These are phyloP conservation scores for Diaperis boleti DNA, from an alignment of 2,888 invertebrate genomes.

Conservation along the genomic window DNA sequence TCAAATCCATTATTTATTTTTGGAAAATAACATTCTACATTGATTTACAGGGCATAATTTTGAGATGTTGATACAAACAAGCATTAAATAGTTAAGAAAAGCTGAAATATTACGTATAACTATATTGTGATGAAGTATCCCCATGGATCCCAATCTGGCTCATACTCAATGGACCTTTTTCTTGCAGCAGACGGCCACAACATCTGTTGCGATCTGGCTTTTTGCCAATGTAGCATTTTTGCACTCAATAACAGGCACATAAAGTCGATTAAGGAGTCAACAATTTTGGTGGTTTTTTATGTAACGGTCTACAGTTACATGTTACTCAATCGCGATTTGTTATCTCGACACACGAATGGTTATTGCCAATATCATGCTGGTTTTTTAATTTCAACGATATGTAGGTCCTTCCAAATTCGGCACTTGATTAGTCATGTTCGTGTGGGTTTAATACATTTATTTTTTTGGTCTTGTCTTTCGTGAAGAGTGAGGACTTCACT, in stretches of 20 bases:
- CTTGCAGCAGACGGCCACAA: slow-evolving; percentile 3
- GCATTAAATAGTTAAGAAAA: no score
- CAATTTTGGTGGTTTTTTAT: slow-evolving; percentile 2
- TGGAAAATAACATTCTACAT: no score
- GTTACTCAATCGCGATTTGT: neutral
- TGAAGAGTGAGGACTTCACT: neutral
- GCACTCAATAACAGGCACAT: slow-evolving; percentile 21
- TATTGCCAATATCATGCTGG: neutral
- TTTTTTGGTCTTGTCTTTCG: slow-evolving; percentile 1
- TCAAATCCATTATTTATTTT: no score
- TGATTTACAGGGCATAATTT: no score
- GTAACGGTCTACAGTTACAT: no score
- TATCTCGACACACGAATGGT: no score
- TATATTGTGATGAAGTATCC: no score
- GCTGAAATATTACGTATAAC: no score
- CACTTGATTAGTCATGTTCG: neutral
- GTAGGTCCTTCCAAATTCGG: slow-evolving; percentile 5
- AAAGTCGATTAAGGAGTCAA: slow-evolving; percentile 8
- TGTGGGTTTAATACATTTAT: slow-evolving; percentile 1
- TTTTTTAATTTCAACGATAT: slow-evolving; percentile 3
- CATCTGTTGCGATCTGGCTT: slow-evolving; percentile 25
- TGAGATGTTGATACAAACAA: no score
- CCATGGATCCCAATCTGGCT: no score
- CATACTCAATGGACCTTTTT: no score
- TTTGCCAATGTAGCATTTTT: slow-evolving; percentile 30